Conservation (phyloP, 2,797 vertebrate species). For the Darevskia nairensis region DNA sequence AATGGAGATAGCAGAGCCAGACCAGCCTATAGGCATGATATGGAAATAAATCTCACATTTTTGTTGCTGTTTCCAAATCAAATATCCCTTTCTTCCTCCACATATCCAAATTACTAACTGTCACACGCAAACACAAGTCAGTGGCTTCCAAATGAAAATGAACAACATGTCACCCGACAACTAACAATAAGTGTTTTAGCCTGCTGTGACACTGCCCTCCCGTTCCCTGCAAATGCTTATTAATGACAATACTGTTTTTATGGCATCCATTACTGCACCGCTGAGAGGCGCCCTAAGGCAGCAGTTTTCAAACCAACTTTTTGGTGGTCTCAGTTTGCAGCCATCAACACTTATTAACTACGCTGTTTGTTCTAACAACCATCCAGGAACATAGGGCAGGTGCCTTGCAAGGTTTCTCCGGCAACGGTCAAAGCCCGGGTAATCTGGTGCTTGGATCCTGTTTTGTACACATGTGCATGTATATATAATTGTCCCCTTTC, state of each 20-base stretch:
- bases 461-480: neutral
- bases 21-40: conserved; percentile 25
- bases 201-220: conserved; percentile 28
- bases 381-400: conserved; percentile 12
- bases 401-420: neutral
- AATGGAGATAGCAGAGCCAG: conserved; percentile 35
- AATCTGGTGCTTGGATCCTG: conserved; percentile 5
- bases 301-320: conserved; percentile 30
- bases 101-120: conserved; percentile 1
- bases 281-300: conserved; percentile 54
- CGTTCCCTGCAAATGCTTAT: conserved; percentile 32
- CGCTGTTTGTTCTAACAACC: conserved; percentile 23
- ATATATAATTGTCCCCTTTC: neutral
- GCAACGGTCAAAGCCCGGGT: conserved; percentile 2
- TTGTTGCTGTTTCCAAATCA: neutral
- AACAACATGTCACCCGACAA: conserved; percentile 22
- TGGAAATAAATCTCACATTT: too few relatives aligned
- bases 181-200: conserved; percentile 44
- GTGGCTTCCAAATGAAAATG: conserved; percentile 5
- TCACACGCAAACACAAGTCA: conserved; percentile 18
- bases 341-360: conserved; percentile 34
- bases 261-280: conserved; percentile 34
- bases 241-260: conserved; percentile 46
- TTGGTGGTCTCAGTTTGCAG: conserved; percentile 38
- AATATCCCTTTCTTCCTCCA: neutral